Conservation (phyloP, 2,888 invertebrate species). For the Aleiodes testaceus region DNA sequence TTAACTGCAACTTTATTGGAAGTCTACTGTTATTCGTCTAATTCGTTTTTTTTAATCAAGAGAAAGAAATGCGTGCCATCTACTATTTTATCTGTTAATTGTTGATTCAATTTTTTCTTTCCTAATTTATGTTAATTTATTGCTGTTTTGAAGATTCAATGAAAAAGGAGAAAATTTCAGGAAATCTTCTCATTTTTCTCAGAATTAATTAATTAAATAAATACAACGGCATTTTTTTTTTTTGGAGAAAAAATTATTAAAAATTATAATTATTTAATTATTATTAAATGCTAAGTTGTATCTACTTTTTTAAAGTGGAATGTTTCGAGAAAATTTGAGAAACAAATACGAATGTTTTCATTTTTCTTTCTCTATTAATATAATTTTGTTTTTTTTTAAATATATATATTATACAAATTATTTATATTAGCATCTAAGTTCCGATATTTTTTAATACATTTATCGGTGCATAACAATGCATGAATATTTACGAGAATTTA, state of each 20-base stretch:
- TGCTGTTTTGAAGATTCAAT: background rate
- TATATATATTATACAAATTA: slow-evolving; percentile 23
- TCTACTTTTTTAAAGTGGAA: background rate
- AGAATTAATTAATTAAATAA: slow-evolving; percentile 16
- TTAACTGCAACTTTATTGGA: too few relatives aligned
- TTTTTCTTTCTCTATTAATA: slow-evolving; percentile 21
- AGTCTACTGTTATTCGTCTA: too few relatives aligned
- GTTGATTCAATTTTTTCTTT: slow-evolving; percentile 8
- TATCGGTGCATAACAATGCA: slow-evolving; percentile 27
- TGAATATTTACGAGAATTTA: slow-evolving; percentile 8
- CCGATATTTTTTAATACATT: slow-evolving; percentile 41
- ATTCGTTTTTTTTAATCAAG: too few relatives aligned
- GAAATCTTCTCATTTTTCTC: slow-evolving; percentile 20
- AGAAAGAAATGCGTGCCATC: too few relatives aligned
- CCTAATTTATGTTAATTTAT: slow-evolving; percentile 20
- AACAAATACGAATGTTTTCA: background rate
- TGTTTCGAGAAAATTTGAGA: background rate
- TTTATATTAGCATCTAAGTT: slow-evolving; percentile 33
- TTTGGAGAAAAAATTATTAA: too few relatives aligned
- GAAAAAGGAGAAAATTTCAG: background rate
- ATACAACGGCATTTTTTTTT: slow-evolving; percentile 5
- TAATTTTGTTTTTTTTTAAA: background rate
- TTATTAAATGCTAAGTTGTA: background rate
- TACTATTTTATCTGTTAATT: slow-evolving; percentile 11
- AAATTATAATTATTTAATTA: too few relatives aligned